phyloP scores from a whole-genome alignment of 2,888 invertebrate genomes.

The Parascotia fuliginaria region DNA sequence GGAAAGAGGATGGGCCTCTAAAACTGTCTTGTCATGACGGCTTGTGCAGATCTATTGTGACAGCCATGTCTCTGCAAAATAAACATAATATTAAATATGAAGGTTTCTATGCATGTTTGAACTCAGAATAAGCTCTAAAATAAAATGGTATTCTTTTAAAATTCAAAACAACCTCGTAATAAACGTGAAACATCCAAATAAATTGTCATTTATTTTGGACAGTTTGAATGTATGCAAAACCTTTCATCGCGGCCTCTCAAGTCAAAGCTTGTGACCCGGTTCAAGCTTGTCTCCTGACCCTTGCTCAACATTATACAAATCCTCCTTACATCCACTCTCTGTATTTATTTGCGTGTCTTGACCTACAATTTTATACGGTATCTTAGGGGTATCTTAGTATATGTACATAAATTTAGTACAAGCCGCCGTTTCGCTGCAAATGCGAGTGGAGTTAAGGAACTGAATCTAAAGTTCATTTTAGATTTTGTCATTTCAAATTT shows the following conservation, averaged over 20 bases:
- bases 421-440: slow-evolving; percentile 32
- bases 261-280: slow-evolving; percentile 55
- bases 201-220: slow-evolving; percentile 43
- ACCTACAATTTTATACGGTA: slow-evolving; percentile 59
- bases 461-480: slow-evolving; percentile 39
- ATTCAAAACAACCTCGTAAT: slow-evolving; percentile 15
- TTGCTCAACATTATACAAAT: slow-evolving; percentile 62
- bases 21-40: slow-evolving; percentile 2
- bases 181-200: slow-evolving; percentile 27
- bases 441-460: slow-evolving; percentile 37
- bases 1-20: slow-evolving; percentile 1
- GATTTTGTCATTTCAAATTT: slow-evolving; percentile 11
- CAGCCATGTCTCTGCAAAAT: not conserved
- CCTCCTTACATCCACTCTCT: slow-evolving; percentile 56
- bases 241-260: slow-evolving; percentile 57
- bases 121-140: not conserved
- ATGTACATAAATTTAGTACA: slow-evolving; percentile 54
- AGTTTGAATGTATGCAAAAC: slow-evolving; percentile 64
- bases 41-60: not conserved
- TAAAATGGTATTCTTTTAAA: not conserved
- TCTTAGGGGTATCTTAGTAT: slow-evolving; percentile 46
- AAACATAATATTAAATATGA: not conserved
- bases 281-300: slow-evolving; percentile 58
- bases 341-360: slow-evolving; percentile 61
- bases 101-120: not conserved